Percentiles rank a stretch among this genome's conserved stretches.
Evolutionary conservation across 1,140 invertebrate genomes (phyloP).

Genomic region (Penaeus vannamei): DNA sequence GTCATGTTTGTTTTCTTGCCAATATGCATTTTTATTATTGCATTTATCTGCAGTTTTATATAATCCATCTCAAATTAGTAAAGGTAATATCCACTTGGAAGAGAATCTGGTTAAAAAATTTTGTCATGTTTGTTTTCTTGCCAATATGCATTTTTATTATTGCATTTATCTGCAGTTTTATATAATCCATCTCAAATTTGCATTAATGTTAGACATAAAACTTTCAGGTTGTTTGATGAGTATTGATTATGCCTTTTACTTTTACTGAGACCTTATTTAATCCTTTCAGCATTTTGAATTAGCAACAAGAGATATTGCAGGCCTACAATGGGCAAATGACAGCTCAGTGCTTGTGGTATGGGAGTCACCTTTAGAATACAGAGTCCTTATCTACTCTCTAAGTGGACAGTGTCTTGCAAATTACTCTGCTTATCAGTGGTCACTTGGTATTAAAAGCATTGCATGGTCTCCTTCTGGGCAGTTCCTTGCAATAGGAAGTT

Average conservation of each 20-base stretch:
- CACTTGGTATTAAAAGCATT: slow-evolving; percentile 73
- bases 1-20: neutral
- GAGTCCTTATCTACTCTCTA: slow-evolving; percentile 72
- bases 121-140: neutral
- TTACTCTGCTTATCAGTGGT: slow-evolving; percentile 72
- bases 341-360: slow-evolving; percentile 72
- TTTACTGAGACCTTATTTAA: slow-evolving; percentile 2
- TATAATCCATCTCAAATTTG: neutral
- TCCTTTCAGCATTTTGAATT: slow-evolving; percentile 72
- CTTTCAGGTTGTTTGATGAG: neutral
- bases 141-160: neutral
- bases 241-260: neutral
- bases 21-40: slow-evolving; percentile 1
- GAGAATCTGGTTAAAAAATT: neutral
- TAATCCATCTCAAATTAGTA: slow-evolving; percentile 56
- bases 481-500: slow-evolving; percentile 73
- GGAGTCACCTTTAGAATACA: slow-evolving; percentile 72
- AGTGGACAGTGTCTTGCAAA: slow-evolving; percentile 72
- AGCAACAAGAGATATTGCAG: slow-evolving; percentile 72
- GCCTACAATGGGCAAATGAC: slow-evolving; percentile 73
- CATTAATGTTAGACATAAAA: neutral
- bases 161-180: neutral
- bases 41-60: neutral
- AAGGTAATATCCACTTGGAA: slow-evolving; percentile 69
- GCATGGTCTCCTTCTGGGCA: slow-evolving; percentile 74